Conservation (phyloP, 2,113 vertebrate genomes). For the Stercorarius parasiticus region DNA sequence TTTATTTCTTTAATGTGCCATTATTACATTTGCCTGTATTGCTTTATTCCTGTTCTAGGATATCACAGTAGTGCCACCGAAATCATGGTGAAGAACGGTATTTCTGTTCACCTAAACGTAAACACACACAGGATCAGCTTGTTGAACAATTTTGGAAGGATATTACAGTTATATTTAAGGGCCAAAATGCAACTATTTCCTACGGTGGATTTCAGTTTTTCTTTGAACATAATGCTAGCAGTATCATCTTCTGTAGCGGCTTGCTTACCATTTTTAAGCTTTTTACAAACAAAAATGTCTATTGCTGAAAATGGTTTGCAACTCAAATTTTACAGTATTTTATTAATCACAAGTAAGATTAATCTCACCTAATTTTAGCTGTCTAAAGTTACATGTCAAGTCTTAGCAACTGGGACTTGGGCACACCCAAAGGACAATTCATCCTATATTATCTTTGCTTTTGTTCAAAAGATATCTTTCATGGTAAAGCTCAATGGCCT, state of each 20-base stretch:
- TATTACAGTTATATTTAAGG: background rate
- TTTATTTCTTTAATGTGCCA: background rate
- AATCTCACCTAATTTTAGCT: background rate
- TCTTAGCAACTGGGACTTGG: background rate
- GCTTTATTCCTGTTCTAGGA: background rate
- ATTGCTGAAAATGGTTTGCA: background rate
- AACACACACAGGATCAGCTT: background rate
- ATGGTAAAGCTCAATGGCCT: conserved; percentile 44
- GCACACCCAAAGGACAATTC: conserved; percentile 33
- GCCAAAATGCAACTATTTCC: background rate
- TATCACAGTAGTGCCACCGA: background rate
- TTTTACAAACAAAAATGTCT: background rate
- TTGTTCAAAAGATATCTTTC: conserved; percentile 44
- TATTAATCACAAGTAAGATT: background rate
- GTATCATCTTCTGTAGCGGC: background rate
- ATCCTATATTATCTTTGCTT: conserved; percentile 30
- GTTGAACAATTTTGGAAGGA: background rate
- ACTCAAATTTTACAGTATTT: background rate
- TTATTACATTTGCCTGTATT: background rate
- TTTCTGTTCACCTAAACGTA: background rate
- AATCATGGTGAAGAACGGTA: background rate
- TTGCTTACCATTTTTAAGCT: background rate
- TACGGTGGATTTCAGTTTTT: background rate
- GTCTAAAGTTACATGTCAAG: background rate
- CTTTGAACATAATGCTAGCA: background rate